Percentiles rank a stretch among this genome's conserved stretches.
Conservation (phyloP, 2,888 invertebrate genomes). For the Rhingia rostrata region DNA sequence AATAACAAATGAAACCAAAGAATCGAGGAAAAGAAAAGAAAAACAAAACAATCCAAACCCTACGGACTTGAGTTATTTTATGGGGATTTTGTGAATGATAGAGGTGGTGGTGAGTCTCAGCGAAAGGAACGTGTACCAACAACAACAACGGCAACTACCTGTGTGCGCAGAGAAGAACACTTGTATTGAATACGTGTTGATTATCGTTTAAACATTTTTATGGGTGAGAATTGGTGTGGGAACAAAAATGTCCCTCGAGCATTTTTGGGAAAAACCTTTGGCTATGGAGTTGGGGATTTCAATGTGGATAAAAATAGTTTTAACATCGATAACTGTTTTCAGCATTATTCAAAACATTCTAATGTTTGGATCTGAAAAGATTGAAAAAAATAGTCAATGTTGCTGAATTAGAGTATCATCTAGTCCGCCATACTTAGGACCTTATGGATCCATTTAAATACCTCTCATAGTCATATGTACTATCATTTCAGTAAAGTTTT, state of each 20-base stretch:
- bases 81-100: slow-evolving; percentile 70
- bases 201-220: slow-evolving; percentile 41
- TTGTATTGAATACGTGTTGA: slow-evolving; percentile 54
- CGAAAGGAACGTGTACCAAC: slow-evolving; percentile 31
- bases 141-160: slow-evolving; percentile 39
- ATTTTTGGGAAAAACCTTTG: not conserved
- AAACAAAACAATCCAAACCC: slow-evolving; percentile 49
- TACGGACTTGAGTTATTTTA: slow-evolving; percentile 71
- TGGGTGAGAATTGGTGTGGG: slow-evolving; percentile 2
- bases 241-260: slow-evolving; percentile 29
- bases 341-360: too few species aligned
- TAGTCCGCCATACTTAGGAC: too few species aligned
- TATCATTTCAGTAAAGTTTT: too few species aligned
- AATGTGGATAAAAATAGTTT: too few species aligned
- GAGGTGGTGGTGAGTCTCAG: slow-evolving; percentile 47
- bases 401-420: too few species aligned
- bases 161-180: slow-evolving; percentile 55
- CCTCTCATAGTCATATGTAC: too few species aligned
- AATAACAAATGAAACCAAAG: slow-evolving; percentile 70
- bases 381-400: too few species aligned
- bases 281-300: too few species aligned
- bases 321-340: too few species aligned
- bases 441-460: too few species aligned
- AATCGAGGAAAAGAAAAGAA: slow-evolving; percentile 40
- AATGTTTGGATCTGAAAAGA: too few species aligned